Evolutionary conservation across 1,140 invertebrate species (phyloP).

Genomic region (Aricia agestis): DNA sequence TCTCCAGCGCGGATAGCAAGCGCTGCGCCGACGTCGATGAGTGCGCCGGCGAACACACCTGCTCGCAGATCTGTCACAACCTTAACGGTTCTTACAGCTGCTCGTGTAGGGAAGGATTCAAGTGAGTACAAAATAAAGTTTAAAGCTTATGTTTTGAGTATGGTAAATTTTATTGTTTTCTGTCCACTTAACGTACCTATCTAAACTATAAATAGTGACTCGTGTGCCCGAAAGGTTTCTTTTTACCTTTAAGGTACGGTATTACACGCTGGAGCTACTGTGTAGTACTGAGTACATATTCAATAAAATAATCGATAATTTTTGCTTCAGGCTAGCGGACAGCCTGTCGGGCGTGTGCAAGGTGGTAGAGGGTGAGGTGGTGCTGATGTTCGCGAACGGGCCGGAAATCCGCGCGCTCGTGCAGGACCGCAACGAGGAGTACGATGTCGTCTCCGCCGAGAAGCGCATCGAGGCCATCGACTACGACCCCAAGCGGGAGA

Average conservation of each 20-base stretch:
- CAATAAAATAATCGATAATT: slow-evolving; percentile 12
- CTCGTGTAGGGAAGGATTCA: slow-evolving; percentile 89
- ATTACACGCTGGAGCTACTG: too few relatives aligned
- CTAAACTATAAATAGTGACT: too few relatives aligned
- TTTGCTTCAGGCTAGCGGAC: slow-evolving; percentile 77
- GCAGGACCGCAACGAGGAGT: slow-evolving; percentile 80
- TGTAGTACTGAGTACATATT: too few relatives aligned
- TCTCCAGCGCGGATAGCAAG: slow-evolving; percentile 84
- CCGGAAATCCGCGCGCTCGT: slow-evolving; percentile 89
- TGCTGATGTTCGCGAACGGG: slow-evolving; percentile 86
- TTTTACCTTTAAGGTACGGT: too few relatives aligned
- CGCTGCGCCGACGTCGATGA: slow-evolving; percentile 93
- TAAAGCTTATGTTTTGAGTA: too few relatives aligned
- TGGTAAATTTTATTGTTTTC: too few relatives aligned
- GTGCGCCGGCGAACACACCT: slow-evolving; percentile 90
- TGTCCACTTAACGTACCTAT: too few relatives aligned
- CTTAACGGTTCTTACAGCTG: slow-evolving; percentile 95
- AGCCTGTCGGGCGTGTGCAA: slow-evolving; percentile 89
- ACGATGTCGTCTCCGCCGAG: slow-evolving; percentile 87
- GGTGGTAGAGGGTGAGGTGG: slow-evolving; percentile 79
- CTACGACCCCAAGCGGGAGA: slow-evolving; percentile 87
- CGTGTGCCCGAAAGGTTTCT: too few relatives aligned
- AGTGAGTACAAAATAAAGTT: slow-evolving; percentile 48
- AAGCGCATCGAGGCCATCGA: slow-evolving; percentile 93
- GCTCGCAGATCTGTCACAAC: slow-evolving; percentile 94